A percentile compares a stretch with the other conserved stretches of the same genome.
These are phyloP conservation scores for Rhadinocentrus ornatus DNA, from an alignment of 2,797 vertebrate species.

Conservation along the genomic window DNA sequence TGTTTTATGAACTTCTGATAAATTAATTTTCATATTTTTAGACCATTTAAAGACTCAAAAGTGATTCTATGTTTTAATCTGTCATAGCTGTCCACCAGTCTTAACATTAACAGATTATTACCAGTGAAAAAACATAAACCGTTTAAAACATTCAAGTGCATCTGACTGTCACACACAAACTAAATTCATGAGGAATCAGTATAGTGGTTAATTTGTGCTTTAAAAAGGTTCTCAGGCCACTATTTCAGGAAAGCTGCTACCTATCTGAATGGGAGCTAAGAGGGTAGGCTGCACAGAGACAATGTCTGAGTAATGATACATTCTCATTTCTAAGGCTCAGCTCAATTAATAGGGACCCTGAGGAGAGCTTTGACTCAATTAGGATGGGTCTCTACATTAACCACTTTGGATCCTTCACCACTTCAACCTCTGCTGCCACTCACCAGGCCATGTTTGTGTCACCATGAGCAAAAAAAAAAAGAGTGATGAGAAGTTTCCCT, in stretches of 20 bases:
- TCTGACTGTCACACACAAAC: background rate
- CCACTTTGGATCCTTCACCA: slow-evolving; percentile 60
- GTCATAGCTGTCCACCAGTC: background rate
- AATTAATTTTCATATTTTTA: no score
- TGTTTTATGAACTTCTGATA: background rate
- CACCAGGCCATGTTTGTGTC: slow-evolving; percentile 18
- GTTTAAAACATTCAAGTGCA: background rate
- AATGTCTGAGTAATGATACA: slow-evolving; percentile 69
- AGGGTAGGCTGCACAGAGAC: slow-evolving; percentile 56
- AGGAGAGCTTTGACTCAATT: slow-evolving; percentile 74
- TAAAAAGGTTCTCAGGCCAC: slow-evolving; percentile 42
- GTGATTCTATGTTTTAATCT: background rate
- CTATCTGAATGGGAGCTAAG: slow-evolving; percentile 43
- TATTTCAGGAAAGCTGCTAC: slow-evolving; percentile 38
- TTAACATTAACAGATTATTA: background rate
- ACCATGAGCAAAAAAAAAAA: background rate
- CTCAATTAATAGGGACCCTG: slow-evolving; percentile 75
- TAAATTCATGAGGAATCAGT: background rate
- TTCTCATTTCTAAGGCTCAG: slow-evolving; percentile 71
- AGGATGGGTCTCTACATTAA: slow-evolving; percentile 74
- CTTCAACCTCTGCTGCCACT: slow-evolving; percentile 26
- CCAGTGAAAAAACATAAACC: background rate
- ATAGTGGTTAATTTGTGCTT: slow-evolving; percentile 44
- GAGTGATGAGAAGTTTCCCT: background rate
- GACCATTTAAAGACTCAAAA: background rate